Conservation (phyloP, 2,797 vertebrate species). For the Lerista edwardsae region DNA sequence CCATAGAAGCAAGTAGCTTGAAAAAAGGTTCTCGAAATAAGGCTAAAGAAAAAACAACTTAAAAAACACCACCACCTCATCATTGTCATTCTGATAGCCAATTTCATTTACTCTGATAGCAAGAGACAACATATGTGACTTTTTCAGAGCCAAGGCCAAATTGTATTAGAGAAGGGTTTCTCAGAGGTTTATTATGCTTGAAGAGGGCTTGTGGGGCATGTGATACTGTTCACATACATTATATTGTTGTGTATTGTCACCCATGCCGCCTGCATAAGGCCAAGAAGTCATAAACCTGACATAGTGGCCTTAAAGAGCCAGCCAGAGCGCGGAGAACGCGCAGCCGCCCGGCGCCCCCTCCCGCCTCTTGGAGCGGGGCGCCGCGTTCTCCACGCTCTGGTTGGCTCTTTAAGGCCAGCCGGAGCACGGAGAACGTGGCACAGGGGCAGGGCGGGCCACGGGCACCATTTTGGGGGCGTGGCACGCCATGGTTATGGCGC, state of each 20-base stretch:
- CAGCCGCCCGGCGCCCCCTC: too few relatives aligned
- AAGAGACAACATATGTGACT: neutral
- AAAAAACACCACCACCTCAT: neutral
- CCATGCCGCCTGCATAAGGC: too few relatives aligned
- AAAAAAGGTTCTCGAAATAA: slow-evolving; percentile 57
- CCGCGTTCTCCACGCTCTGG: too few relatives aligned
- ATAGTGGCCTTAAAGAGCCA: too few relatives aligned
- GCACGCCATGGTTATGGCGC: too few relatives aligned
- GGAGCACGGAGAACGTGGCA: too few relatives aligned
- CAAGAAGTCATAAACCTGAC: too few relatives aligned
- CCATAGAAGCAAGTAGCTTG: slow-evolving; percentile 45
- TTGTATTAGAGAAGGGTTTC: neutral
- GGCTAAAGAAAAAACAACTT: slow-evolving; percentile 33
- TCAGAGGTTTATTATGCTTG: neutral
- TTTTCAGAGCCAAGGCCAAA: neutral
- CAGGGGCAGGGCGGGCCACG: too few relatives aligned
- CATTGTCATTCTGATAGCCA: neutral
- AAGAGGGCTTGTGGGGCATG: neutral
- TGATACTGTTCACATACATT: neutral
- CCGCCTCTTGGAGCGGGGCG: too few relatives aligned
- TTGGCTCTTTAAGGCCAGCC: too few relatives aligned
- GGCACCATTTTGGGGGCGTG: too few relatives aligned
- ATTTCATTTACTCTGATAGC: neutral
- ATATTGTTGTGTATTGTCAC: neutral
- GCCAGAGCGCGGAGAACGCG: too few relatives aligned